Conservation (phyloP, 2,113 vertebrate genomes). For the Larimichthys polyactis region DNA sequence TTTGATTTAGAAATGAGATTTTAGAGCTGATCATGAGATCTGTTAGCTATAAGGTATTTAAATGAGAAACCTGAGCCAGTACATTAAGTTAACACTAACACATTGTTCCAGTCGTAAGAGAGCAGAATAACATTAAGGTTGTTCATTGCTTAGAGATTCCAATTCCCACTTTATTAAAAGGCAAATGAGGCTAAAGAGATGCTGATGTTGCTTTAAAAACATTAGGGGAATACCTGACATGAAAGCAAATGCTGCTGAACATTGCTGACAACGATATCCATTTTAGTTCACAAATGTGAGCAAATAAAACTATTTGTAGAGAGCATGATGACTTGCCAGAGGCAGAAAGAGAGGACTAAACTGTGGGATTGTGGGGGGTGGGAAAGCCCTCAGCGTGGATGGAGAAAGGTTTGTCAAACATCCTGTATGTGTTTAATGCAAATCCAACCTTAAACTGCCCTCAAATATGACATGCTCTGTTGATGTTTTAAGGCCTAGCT, state of each 20-base stretch:
- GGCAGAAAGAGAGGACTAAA: background rate
- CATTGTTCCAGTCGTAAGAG: background rate
- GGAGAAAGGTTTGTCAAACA: conserved; percentile 17
- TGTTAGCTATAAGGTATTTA: background rate
- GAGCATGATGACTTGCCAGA: conserved; percentile 23
- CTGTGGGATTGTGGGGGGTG: background rate
- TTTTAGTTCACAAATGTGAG: background rate
- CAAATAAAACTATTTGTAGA: conserved; percentile 19
- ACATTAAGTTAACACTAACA: background rate
- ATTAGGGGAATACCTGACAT: background rate
- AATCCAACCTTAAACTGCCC: conserved; percentile 13
- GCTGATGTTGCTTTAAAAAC: background rate
- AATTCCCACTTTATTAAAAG: background rate
- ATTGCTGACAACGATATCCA: background rate
- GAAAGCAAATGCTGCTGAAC: background rate
- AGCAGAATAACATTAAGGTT: background rate
- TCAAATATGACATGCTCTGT: background rate
- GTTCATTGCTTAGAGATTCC: background rate
- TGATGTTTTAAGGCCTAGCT: background rate
- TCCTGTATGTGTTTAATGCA: background rate
- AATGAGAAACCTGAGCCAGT: background rate
- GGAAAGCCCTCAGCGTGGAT: background rate
- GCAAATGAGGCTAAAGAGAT: background rate
- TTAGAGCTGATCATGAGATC: background rate
- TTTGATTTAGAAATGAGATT: conserved; percentile 9